Evolutionary conservation across 2,888 invertebrate genomes (phyloP).

Genomic region (Tuberolachnus salignus): DNA sequence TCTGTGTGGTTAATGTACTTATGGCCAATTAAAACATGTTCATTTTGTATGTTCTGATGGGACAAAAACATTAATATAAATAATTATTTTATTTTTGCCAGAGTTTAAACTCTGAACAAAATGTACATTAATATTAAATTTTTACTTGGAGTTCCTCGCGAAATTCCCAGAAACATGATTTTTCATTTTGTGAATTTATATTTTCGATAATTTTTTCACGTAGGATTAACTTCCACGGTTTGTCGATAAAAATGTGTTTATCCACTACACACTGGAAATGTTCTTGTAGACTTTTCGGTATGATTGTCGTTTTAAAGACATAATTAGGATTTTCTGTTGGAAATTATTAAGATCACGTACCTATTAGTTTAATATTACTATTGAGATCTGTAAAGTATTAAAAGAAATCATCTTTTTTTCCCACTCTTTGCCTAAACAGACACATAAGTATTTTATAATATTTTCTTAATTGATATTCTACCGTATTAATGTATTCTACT

Average conservation of each 20-base stretch:
- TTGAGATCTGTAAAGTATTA: too few species aligned
- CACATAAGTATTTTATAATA: too few species aligned
- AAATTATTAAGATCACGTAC: too few species aligned
- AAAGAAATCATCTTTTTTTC: too few species aligned
- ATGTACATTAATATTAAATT: not conserved
- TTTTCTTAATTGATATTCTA: too few species aligned
- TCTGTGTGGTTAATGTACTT: constrained; percentile 56
- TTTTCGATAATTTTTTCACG: constrained; percentile 56
- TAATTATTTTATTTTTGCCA: not conserved
- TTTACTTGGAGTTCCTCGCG: constrained; percentile 50
- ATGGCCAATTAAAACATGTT: constrained; percentile 58
- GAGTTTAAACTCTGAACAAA: not conserved
- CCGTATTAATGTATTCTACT: too few species aligned
- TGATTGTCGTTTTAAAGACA: constrained; percentile 8
- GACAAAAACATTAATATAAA: not conserved
- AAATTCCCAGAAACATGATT: constrained; percentile 57
- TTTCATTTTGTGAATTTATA: constrained; percentile 50
- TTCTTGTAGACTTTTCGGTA: constrained; percentile 54
- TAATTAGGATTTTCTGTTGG: too few species aligned
- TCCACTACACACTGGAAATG: constrained; percentile 56
- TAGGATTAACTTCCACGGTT: constrained; percentile 58
- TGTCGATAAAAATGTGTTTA: constrained; percentile 58
- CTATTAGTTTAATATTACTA: too few species aligned
- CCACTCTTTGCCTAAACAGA: too few species aligned
- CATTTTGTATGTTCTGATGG: constrained; percentile 2